Conservation (phyloP, 2,113 vertebrate species). For the Pomatorhinus ruficollis region DNA sequence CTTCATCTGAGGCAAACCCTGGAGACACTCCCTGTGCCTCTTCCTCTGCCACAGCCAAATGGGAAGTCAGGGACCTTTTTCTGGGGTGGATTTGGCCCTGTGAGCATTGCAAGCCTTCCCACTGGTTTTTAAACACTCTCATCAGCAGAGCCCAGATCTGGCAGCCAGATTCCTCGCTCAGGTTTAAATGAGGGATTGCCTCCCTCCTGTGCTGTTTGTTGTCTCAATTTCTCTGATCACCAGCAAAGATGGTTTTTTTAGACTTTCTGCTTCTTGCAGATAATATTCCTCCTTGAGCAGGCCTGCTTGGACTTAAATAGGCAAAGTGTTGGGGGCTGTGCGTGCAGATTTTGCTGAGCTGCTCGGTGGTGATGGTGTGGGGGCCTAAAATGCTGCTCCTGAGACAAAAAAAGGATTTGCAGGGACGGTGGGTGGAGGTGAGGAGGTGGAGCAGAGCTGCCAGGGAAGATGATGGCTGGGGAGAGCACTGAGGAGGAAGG, state of each 20-base stretch:
- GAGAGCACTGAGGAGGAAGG: neutral
- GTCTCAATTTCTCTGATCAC: slow-evolving; percentile 20
- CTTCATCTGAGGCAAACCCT: neutral
- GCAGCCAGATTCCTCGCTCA: neutral
- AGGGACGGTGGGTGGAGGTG: neutral
- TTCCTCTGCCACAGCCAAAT: neutral
- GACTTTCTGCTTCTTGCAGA: neutral
- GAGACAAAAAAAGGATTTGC: neutral
- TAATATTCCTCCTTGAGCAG: slow-evolving; percentile 18
- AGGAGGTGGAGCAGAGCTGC: neutral
- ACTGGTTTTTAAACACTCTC: neutral
- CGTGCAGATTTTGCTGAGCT: neutral
- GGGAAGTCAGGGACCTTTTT: neutral
- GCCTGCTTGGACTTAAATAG: neutral
- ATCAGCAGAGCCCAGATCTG: neutral
- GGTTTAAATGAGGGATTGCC: slow-evolving; percentile 15
- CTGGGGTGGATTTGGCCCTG: neutral
- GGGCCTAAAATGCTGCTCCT: neutral
- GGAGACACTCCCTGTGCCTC: neutral
- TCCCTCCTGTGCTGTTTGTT: slow-evolving; percentile 43
- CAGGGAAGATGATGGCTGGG: neutral
- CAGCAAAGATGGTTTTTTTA: neutral
- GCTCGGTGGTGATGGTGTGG: neutral
- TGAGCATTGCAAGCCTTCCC: neutral
- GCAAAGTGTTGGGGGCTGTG: neutral